Conservation (phyloP, 2,888 invertebrate species). For the Iselma pallidipennis region DNA sequence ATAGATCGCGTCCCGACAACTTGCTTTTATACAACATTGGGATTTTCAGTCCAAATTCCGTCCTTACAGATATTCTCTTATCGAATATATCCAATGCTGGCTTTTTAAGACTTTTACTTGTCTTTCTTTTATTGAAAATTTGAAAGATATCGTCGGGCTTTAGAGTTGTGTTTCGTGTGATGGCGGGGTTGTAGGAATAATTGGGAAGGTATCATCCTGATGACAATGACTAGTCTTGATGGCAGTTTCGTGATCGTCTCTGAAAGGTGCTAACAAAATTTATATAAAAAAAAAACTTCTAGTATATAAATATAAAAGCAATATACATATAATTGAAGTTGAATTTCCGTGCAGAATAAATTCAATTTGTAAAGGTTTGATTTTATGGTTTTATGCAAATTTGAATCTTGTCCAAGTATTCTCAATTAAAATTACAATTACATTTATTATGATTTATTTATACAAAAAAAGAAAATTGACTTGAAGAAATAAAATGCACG, state of each 20-base stretch:
- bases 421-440: not conserved
- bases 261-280: constrained; percentile 21
- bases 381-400: not conserved
- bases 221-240: constrained; percentile 21
- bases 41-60: not conserved
- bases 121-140: not conserved
- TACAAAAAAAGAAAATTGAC: no score
- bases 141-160: not conserved
- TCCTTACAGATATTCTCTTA: no score
- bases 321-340: not conserved
- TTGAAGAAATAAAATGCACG: not conserved
- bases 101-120: no score
- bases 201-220: no score
- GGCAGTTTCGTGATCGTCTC: constrained; percentile 23
- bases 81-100: no score
- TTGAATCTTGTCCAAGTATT: not conserved
- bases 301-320: constrained; percentile 1
- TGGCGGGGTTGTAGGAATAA: constrained; percentile 5
- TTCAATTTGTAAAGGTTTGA: no score
- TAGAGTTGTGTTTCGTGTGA: constrained; percentile 8
- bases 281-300: not conserved
- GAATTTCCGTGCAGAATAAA: not conserved
- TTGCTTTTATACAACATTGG: not conserved
- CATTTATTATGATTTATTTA: no score
- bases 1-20: constrained; percentile 22